Evolutionary conservation across 2,797 vertebrate species (phyloP), one percentile per base, ranked within the genome.

Genomic region (Todus mexicanus): DNA sequence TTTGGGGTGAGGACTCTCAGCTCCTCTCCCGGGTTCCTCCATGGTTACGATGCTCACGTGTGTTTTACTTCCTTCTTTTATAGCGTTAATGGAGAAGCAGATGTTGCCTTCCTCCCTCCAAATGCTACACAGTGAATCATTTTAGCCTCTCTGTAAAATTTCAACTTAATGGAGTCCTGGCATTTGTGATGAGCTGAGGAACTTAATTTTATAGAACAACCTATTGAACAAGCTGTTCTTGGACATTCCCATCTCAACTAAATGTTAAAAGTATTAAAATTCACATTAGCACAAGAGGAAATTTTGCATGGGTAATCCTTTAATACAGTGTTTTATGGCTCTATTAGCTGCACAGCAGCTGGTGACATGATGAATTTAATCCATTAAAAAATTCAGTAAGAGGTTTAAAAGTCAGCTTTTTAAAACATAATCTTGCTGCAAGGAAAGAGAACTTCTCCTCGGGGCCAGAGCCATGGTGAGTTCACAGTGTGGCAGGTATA

Each of bases 241-340:
- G 98, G 98, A 98, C 98, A 98, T 98, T 98, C 98, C 97, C 97
- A 97, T 98, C 98, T 98, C 98, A 97, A 98, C 98, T 98, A 98
- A 98, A 98, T 98, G 98, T 98, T 98, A 98, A 98, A 98, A 98
- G 98, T 98, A 98, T 98, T 98, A 98, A 98, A 98, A 98, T 98
- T 98, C 98, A 98, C 98, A 98, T 98, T 98, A 98, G 97, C 97
- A 77, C 97, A 96, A 97, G 97, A 97, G 96, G 98, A 98, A 98
- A 98, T 98, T 98, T 98, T 98, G 98, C 98, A 98, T 98, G 98
- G 97, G 98, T 98, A 98, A 98, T 98, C 98, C 98, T 98, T 98
- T 98, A 98, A 98, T 98, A 98, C 98, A 98, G 97, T 98, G 97
- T 97, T 98, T 98, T 98, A 98, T 98, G 98, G 97, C 98, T 98